Conservation (phyloP, 2,888 invertebrate genomes). For the Aphodius sticticus region DNA sequence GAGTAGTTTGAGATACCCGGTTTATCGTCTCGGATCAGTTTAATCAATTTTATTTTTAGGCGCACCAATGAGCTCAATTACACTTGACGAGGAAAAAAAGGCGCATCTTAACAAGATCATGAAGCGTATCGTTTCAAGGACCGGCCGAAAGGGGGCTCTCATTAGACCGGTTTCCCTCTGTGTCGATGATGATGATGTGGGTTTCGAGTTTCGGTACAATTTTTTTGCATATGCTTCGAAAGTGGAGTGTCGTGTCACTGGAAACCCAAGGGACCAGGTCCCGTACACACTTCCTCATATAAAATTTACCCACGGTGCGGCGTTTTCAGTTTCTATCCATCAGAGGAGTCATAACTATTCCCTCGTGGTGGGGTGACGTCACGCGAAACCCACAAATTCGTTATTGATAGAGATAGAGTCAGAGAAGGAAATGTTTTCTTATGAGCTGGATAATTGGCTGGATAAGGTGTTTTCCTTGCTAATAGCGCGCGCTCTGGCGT, state of each 20-base stretch:
- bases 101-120: conserved; percentile 24
- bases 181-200: conserved; percentile 39
- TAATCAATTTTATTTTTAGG: not conserved
- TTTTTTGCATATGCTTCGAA: conserved; percentile 55
- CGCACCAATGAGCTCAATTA: conserved; percentile 19
- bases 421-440: no score
- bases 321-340: conserved; percentile 36
- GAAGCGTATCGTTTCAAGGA: conserved; percentile 16
- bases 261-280: conserved; percentile 50
- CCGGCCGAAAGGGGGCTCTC: conserved; percentile 37
- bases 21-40: not conserved
- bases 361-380: conserved; percentile 35
- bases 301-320: conserved; percentile 42
- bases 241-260: conserved; percentile 61
- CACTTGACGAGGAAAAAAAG: conserved; percentile 21
- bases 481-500: conserved; percentile 5
- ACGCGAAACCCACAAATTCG: conserved; percentile 7
- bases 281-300: conserved; percentile 44
- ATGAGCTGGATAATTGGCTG: not conserved
- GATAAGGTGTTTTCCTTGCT: no score
- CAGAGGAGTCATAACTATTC: conserved; percentile 11
- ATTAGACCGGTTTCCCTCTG: conserved; percentile 45
- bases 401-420: not conserved
- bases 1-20: not conserved
- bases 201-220: conserved; percentile 55